Base-by-base conservation (phyloP, 2,113 vertebrate species). In the Myotis davidii region DNA sequence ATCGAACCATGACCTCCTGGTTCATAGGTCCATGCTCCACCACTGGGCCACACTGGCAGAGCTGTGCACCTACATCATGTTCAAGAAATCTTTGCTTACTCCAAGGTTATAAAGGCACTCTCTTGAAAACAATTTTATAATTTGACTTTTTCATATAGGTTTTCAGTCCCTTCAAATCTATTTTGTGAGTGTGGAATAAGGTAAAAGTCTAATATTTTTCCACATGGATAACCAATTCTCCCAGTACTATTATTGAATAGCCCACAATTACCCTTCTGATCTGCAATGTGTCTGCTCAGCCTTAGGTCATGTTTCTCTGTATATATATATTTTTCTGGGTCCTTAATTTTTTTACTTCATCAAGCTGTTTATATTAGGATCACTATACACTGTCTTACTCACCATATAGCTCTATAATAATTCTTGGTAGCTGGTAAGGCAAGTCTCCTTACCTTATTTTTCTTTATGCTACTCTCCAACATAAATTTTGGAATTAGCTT, bases 401-500 rank as follows among this genome's bases (percentile, higher is more conserved):
- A 65, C 48, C 3, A 13, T 69, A 11, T 45, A 64, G 48, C 12
- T 72, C 29, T 78, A 48, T 82, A 79, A 73, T 67, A 52, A 45
- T 61, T 79, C n/a, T 50, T 61, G 6, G 16, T 59, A 25, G 37
- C 32, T 39, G 32, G 6, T 20, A 77, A 54, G 73, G n/a, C 48
- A 96, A 37, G 54, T 61, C 13, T 52, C 18, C 27, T 59, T 69
- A n/a, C 18, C n/a, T 37, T 54, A 27, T 82, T 86, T 37, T 64
- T 91, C 34, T 84, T 67, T 45, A 77, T 18, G 4, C 61, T 73
- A 23, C 54, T 88, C 8, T 74, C 56, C 56, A 74, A 74, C 23
- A 85, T 73, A 85, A 73, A 74, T 61, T 93, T 91, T 85, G 45
- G 67, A 92, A 90, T 85, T 69, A 73, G 16, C 37, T 88, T 67